Evolutionary conservation across 2,888 invertebrate species (phyloP), one percentile per base, ranked within the genome.

Genomic region (Gerris lacustris): DNA sequence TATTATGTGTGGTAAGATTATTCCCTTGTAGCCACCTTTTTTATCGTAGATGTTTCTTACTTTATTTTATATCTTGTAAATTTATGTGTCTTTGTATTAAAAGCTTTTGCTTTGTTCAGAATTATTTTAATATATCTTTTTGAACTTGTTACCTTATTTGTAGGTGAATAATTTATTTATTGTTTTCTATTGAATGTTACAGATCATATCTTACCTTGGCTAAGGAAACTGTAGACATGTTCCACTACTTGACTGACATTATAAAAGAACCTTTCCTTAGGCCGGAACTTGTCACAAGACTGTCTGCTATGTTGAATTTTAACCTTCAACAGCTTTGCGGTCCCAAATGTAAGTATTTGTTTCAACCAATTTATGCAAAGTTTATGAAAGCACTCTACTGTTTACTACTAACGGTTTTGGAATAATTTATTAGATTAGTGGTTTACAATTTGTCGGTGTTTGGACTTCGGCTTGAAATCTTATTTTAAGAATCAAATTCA

Each of bases 301-400:
- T 99, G 71, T 96, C 97, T 70, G 95, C 97, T 71, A 99, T 99
- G 98, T 85, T 99, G 76, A 97, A 99, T 82, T 97, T 95, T 81
- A 99, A 99, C 83, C 84, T 99, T 75, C 92, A 94, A 79, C 97
- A 98, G 80, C 84, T 99, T 68, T 96, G 96, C 81, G 96, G 97
- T 9, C 91, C 94, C 67, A 96, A 96, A 82, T 97, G 96, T 83
- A 92, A 94, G 84, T 84, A 63, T 31, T 55, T 47, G 44, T 62
- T 62, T 62, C 11, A 62, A 62, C 62, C 5, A n/a, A 62, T 62
- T 62, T 62, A 2, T 62, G 31, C 4, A 1, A 31, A 31, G 31
- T 31, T 31, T 31, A 31, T 31, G 31, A 31, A 31, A 31, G 4
- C 31, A 31, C 4, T 2, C 31, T 31, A 31, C 31, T 1, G 31